A percentile compares a stretch with the other conserved stretches of the same genome.
Evolutionary conservation across 2,113 vertebrate genomes (phyloP).

Genomic region (Anoplopoma fimbria): DNA sequence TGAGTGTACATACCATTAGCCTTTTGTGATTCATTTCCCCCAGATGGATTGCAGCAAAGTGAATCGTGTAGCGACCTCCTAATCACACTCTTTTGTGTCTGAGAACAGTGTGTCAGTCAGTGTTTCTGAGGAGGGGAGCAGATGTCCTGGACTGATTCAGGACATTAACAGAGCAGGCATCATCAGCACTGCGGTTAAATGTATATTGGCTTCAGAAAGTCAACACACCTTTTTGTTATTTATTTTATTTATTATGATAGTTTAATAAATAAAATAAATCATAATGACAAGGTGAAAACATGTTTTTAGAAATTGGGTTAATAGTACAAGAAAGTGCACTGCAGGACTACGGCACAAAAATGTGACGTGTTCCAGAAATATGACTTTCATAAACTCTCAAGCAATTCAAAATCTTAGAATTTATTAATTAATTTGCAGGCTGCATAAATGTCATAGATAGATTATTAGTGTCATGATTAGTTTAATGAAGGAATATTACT

Average conservation of each 20-base stretch:
- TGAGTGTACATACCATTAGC: conserved; percentile 22
- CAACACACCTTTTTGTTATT: not conserved
- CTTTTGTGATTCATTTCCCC: conserved; percentile 46
- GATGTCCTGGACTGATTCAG: conserved; percentile 17
- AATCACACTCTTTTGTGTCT: conserved; percentile 5
- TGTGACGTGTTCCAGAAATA: conserved; percentile 10
- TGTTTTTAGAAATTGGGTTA: conserved; percentile 1
- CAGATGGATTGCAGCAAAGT: conserved; percentile 18
- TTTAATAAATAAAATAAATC: not conserved
- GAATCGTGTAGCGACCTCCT: conserved; percentile 47
- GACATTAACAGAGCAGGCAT: conserved; percentile 15
- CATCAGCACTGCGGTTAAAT: not conserved
- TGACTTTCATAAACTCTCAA: conserved; percentile 26
- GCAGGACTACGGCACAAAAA: not conserved
- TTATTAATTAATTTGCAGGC: not conserved
- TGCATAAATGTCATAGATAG: conserved; percentile 31
- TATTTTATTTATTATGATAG: not conserved
- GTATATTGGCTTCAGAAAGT: not conserved
- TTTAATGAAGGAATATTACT: conserved; percentile 50
- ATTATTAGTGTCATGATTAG: conserved; percentile 52
- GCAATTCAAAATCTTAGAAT: not conserved
- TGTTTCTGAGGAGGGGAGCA: not conserved
- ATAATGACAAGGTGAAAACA: not conserved
- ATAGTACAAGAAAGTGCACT: not conserved
- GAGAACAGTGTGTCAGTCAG: conserved; percentile 20